Evolutionary conservation across 2,888 invertebrate genomes (phyloP), one percentile per base, ranked within the genome.

Genomic region (Chymomyza procnemis): DNA sequence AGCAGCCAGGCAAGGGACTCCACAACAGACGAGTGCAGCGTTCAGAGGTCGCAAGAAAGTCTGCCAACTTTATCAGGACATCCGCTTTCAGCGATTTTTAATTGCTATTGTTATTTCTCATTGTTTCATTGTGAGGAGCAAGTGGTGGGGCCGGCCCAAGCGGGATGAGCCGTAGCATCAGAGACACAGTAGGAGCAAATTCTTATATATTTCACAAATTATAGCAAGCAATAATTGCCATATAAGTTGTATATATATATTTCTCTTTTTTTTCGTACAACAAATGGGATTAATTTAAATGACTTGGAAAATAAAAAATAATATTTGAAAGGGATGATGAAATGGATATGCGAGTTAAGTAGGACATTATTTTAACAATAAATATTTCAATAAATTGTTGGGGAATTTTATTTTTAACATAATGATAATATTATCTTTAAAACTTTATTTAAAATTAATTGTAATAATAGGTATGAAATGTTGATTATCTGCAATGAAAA

Each of bases 81-180:
- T 85, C 85, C 83, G 83, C 83, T 83, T 78, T 85, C 85, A 85
- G 84, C 81, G 81, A 85, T 83, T 83, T 83, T 83, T 83, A 83
- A 85, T 85, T 83, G 85, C 85, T 82, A 82, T 82, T 85, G 82
- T 82, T 82, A 82, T 78, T 83, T 77, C 79, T 82, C 82, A 82
- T 82, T 82, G 81, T 85, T 82, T 80, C 82, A 82, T 82, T 82
- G 82, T 78, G 78, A 78, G 78, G 82, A 85, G 71, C 2, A 41
- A 41, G 34, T 41, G 34, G 34, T 41, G 34, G 34, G 12, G 12
- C 34, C 34, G 3, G 34, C 0, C 34, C 9, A 41, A 41, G 12
- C 2, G 34, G 12, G n/a, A n/a, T n/a, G n/a, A n/a, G n/a, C n/a
- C n/a, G n/a, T n/a, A 41, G 12, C 4, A 2, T 3, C 2, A 12